Percentiles rank a stretch among this genome's conserved stretches.
Evolutionary conservation across 2,113 vertebrate genomes (phyloP).

Genomic region (Rhineura floridana): DNA sequence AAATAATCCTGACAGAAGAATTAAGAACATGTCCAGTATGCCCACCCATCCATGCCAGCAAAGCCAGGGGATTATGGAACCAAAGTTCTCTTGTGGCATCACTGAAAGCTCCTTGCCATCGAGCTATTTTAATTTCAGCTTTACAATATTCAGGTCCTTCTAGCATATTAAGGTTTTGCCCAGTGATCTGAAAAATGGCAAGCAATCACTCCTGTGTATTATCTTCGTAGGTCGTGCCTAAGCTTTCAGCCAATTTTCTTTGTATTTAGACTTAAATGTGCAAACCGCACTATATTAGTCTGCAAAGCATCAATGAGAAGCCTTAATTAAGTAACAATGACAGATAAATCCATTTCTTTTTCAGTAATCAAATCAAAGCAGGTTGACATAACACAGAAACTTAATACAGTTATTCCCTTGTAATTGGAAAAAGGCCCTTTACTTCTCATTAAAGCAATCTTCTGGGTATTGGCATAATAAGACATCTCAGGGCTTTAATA

Average conservation of each 20-base stretch:
- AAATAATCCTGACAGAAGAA: not conserved
- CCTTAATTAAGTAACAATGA: constrained; percentile 95
- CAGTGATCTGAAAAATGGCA: constrained; percentile 38
- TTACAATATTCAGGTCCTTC: not conserved
- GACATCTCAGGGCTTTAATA: constrained; percentile 75
- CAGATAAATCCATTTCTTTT: constrained; percentile 94
- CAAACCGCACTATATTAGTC: constrained; percentile 74
- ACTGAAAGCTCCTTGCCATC: constrained; percentile 7
- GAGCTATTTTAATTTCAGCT: constrained; percentile 6
- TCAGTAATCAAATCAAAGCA: constrained; percentile 92
- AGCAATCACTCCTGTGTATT: constrained; percentile 41
- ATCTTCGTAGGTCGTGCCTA: constrained; percentile 60
- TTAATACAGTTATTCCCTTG: constrained; percentile 85
- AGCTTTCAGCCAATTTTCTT: constrained; percentile 69
- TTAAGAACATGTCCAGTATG: not conserved
- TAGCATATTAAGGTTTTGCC: constrained; percentile 28
- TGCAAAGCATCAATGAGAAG: constrained; percentile 85
- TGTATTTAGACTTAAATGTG: constrained; percentile 75
- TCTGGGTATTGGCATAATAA: constrained; percentile 77
- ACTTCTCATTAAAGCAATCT: constrained; percentile 81
- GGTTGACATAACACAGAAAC: constrained; percentile 94
- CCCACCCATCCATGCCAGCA: not conserved
- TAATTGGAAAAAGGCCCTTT: constrained; percentile 85
- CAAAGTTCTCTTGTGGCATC: not conserved
- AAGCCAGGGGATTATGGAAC: not conserved